Percentiles rank a stretch among this genome's conserved stretches.
These are phyloP conservation scores for Aselliscus stoliczkanus DNA, from an alignment of 2,797 vertebrate species.

Conservation along the genomic window DNA sequence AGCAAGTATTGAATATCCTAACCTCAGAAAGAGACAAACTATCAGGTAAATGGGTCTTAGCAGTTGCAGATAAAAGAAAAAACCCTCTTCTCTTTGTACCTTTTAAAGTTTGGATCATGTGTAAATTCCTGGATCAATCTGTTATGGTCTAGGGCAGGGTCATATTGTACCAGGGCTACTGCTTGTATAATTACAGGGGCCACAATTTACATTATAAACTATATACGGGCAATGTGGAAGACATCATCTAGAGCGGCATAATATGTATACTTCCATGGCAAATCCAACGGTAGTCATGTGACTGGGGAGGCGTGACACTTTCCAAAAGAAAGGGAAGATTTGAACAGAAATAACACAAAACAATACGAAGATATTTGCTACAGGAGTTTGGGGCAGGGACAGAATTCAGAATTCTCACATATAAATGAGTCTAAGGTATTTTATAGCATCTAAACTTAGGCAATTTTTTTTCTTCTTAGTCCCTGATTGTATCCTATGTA, in stretches of 20 bases:
- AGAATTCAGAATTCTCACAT: neutral
- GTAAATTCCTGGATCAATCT: neutral
- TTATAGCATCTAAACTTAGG: neutral
- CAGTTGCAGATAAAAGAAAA: neutral
- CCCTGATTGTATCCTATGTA: neutral
- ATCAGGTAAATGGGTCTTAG: neutral
- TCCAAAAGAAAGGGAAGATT: neutral
- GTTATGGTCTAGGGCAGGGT: neutral
- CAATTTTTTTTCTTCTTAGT: neutral
- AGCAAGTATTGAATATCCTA: neutral
- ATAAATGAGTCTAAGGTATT: neutral
- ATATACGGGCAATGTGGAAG: neutral
- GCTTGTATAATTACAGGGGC: neutral
- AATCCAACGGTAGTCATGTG: neutral
- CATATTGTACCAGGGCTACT: neutral
- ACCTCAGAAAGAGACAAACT: neutral
- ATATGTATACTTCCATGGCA: neutral
- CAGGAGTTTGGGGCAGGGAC: neutral
- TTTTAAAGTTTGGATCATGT: neutral
- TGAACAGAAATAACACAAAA: neutral
- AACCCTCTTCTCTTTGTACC: neutral
- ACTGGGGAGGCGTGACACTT: neutral
- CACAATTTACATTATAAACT: neutral
- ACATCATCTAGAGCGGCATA: neutral
- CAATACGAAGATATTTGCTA: neutral